A percentile compares a stretch with the other conserved stretches of the same genome.
Evolutionary conservation across 2,113 vertebrate genomes (phyloP).

Genomic region (Pristiophorus japonicus): DNA sequence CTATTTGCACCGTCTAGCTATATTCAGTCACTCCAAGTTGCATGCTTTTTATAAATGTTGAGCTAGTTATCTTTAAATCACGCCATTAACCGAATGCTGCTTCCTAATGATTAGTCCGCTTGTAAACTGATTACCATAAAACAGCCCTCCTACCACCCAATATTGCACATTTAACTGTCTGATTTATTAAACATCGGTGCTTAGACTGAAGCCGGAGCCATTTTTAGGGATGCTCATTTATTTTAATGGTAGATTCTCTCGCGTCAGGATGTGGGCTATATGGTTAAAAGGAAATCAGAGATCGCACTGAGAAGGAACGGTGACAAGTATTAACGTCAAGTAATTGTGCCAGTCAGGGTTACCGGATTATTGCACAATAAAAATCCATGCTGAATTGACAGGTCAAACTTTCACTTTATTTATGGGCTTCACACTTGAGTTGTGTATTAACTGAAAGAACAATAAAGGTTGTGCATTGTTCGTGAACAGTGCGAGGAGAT

Average conservation of each 20-base stretch:
- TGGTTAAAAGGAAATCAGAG: neutral
- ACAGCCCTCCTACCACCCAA: neutral
- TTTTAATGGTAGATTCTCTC: neutral
- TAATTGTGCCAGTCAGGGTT: neutral
- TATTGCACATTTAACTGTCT: neutral
- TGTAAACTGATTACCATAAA: neutral
- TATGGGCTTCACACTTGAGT: neutral
- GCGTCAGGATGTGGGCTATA: neutral
- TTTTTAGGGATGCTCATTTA: neutral
- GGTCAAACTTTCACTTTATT: slow-evolving; percentile 34
- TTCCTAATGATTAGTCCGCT: neutral
- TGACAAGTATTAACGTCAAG: neutral
- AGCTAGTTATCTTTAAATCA: neutral
- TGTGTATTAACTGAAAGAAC: slow-evolving; percentile 8
- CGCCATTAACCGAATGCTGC: neutral
- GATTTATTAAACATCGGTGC: neutral
- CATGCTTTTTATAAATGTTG: neutral
- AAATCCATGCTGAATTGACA: neutral
- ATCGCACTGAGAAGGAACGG: neutral
- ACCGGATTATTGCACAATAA: neutral
- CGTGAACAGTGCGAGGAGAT: neutral
- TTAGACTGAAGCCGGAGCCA: neutral
- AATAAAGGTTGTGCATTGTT: neutral
- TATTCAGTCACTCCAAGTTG: neutral
- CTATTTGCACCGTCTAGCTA: neutral